A percentile compares a stretch with the other conserved stretches of the same genome.
These are phyloP conservation scores for Uloborus plumipes DNA, from an alignment of 2,888 invertebrate genomes.

Conservation along the genomic window DNA sequence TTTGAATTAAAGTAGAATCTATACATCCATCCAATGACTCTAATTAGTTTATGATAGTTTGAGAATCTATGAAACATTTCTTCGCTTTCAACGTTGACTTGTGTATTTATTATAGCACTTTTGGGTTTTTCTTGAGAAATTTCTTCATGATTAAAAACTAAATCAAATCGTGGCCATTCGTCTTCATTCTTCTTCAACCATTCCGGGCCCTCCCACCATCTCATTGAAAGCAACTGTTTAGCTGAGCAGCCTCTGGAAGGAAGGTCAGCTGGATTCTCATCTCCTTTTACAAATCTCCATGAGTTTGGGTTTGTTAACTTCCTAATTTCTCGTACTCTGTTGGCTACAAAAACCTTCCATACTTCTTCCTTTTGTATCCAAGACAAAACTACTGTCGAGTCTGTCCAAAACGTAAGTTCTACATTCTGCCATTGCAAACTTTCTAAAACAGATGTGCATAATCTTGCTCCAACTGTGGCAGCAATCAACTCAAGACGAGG, in stretches of 20 bases:
- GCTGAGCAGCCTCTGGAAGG: too few species aligned
- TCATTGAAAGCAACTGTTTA: too few species aligned
- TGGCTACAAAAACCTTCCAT: too few species aligned
- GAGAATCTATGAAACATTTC: neutral
- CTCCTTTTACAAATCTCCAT: too few species aligned
- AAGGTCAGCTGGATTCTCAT: too few species aligned
- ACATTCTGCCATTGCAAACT: conserved; percentile 5
- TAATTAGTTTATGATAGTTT: neutral
- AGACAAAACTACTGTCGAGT: too few species aligned
- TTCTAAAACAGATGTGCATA: conserved; percentile 2
- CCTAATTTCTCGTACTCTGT: too few species aligned
- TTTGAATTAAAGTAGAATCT: neutral
- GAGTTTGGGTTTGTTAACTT: too few species aligned
- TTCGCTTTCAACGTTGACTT: neutral
- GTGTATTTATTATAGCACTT: neutral
- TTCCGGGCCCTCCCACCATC: neutral
- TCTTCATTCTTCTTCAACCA: neutral
- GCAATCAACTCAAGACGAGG: too few species aligned
- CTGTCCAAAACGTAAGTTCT: neutral
- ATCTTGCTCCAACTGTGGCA: neutral
- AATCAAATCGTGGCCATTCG: neutral
- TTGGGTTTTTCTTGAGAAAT: neutral
- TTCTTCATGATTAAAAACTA: neutral
- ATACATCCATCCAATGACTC: neutral
- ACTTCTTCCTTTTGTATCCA: too few species aligned